Percentiles rank a stretch among this genome's conserved stretches.
phyloP scores from a whole-genome alignment of 2,888 invertebrate species.

The Drosophila colorata region DNA sequence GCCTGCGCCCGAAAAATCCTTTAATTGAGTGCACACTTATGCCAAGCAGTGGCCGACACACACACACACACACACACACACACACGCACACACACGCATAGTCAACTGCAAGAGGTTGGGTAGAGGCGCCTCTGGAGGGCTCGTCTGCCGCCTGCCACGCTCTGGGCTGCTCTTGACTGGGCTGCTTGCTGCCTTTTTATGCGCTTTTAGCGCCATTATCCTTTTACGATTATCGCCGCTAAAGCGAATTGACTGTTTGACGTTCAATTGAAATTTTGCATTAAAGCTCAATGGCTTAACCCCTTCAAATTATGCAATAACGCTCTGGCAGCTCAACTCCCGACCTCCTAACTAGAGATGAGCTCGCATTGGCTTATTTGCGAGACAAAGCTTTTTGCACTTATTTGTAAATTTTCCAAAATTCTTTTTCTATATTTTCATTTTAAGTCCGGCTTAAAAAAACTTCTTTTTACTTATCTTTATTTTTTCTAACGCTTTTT shows the following conservation, averaged over 20 bases:
- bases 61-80: conserved; percentile 12
- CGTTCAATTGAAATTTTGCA: conserved; percentile 82
- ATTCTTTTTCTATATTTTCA: no score
- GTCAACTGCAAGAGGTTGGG: conserved; percentile 20
- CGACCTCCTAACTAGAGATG: background rate
- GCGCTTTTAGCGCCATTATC: conserved; percentile 80
- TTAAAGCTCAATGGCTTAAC: conserved; percentile 81
- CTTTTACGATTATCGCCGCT: conserved; percentile 81
- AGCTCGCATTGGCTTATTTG: background rate
- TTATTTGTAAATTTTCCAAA: no score
- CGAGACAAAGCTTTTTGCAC: no score
- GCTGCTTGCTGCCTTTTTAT: conserved; percentile 65
- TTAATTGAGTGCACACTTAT: conserved; percentile 79
- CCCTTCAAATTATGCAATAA: conserved; percentile 79
- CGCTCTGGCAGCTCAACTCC: conserved; percentile 5
- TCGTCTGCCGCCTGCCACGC: conserved; percentile 10
- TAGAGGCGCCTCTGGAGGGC: conserved; percentile 1
- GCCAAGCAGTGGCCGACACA: conserved; percentile 47
- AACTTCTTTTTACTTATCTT: no score
- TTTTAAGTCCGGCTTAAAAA: no score
- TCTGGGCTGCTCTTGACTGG: conserved; percentile 19
- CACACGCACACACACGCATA: background rate
- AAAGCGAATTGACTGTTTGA: conserved; percentile 82
- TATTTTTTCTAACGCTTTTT: no score
- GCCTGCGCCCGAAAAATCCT: conserved; percentile 67